These are phyloP conservation scores for Sisyra nigra DNA, from an alignment of 2,888 invertebrate genomes.

Conservation along the genomic window DNA sequence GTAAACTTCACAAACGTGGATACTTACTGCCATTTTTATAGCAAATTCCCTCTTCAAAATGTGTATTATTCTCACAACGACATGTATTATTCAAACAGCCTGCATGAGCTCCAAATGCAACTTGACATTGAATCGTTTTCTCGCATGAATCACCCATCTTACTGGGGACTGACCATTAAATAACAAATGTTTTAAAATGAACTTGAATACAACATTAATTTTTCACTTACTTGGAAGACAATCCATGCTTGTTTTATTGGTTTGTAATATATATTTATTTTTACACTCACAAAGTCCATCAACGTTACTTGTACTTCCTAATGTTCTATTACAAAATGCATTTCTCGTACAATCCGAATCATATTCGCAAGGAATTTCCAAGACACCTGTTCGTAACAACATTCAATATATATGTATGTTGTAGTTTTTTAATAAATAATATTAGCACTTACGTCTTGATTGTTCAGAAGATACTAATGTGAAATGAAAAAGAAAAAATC, in stretches of 20 bases:
- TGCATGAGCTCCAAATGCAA: conserved; percentile 17
- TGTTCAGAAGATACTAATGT: too few relatives aligned
- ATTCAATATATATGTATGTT: too few relatives aligned
- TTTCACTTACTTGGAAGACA: conserved; percentile 24
- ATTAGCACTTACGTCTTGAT: too few relatives aligned
- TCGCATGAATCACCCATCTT: conserved; percentile 19
- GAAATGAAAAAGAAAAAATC: too few relatives aligned
- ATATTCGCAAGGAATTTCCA: neutral
- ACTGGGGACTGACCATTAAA: conserved; percentile 15
- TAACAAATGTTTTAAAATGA: neutral
- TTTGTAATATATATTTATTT: conserved; percentile 22
- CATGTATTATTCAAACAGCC: conserved; percentile 18
- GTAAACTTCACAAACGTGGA: too few relatives aligned
- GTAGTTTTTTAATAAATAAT: too few relatives aligned
- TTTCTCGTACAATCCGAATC: conserved; percentile 1
- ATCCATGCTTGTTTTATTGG: conserved; percentile 23
- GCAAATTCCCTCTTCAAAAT: conserved; percentile 20
- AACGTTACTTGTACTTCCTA: conserved; percentile 14
- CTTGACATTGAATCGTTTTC: conserved; percentile 21
- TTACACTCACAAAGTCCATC: conserved; percentile 25
- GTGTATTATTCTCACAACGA: conserved; percentile 18
- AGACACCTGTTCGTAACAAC: neutral
- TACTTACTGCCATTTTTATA: conserved; percentile 20
- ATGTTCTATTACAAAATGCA: neutral
- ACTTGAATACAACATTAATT: neutral